Base-by-base conservation (phyloP, 2,113 vertebrate species). In the Oophaga pumilio region DNA sequence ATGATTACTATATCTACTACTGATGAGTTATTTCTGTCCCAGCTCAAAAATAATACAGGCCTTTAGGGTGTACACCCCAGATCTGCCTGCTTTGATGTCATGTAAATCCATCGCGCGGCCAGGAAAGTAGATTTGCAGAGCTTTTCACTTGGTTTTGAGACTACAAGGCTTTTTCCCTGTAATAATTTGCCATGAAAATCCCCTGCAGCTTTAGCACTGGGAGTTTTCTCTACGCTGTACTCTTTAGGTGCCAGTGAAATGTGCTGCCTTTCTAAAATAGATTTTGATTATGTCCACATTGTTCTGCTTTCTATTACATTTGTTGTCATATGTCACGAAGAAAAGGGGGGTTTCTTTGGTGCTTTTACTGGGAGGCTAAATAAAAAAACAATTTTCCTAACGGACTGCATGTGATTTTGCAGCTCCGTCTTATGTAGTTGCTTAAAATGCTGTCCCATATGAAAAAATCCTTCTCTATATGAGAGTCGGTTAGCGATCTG, bases 61-160 rank as follows among this genome's bases (percentile, higher is more conserved):
- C 71, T 60, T 50, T 33, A 85, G 83, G 71, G 66, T 85, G 56
- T 60, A 12, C 69, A n/a, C 24, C 53, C 53, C 13, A 33, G 28
- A 85, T 85, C 68, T 74, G 69, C 17, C 53, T 15, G 68, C 83
- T 85, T 74, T 85, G 83, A 85, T 74, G 83, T 76, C 68, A 60
- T 62, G 69, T 57, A 85, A 85, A 85, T 85, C 82, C 82, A 56
- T 14, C n/a, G 8, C 28, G 8, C 83, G 62, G 68, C 69, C 68
- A 60, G 83, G 18, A 85, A 76, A 85, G 83, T 24, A 85, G 68
- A 85, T 85, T 85, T 85, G 66, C 64, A 28, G 68, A 83, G 81
- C 49, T 83, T 83, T 83, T 57, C 82, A 57, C 64, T 18, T 84
- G 7, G 82, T 14, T 84, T 84, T 60, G 53, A 74, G 64, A 73